Percentiles rank a stretch among this genome's conserved stretches.
Conservation (phyloP, 2,113 vertebrate genomes). For the Grammomys surdaster region DNA sequence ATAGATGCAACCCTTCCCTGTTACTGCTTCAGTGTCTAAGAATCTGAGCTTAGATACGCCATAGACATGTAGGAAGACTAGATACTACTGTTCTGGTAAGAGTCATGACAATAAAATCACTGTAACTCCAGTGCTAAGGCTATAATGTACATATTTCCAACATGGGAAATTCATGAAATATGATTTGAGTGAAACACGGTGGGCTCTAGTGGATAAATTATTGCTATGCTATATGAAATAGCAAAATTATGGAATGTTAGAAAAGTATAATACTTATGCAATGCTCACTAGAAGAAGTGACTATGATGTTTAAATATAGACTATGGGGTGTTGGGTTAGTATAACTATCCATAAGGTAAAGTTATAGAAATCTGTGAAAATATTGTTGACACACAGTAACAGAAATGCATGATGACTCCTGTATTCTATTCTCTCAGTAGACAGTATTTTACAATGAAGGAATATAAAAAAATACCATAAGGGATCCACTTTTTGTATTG, state of each 20-base stretch:
- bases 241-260: not conserved
- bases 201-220: not conserved
- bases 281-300: not conserved
- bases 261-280: not conserved
- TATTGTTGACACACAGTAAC: not conserved
- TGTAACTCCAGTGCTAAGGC: not conserved
- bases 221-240: not conserved
- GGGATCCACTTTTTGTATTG: not conserved
- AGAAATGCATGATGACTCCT: not conserved
- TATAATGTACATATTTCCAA: not conserved
- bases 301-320: not conserved
- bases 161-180: not conserved
- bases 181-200: not conserved
- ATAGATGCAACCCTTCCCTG: not conserved
- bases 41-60: not conserved
- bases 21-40: too few relatives aligned
- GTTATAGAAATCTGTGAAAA: not conserved
- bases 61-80: not conserved
- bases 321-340: not conserved
- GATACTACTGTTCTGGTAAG: not conserved
- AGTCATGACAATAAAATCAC: not conserved
- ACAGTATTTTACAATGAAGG: not conserved
- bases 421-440: not conserved
- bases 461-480: not conserved
- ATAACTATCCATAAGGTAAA: not conserved